Percentiles rank a stretch among this genome's conserved stretches.
Evolutionary conservation across 1,140 invertebrate genomes (phyloP).

Genomic region (Macrotrachela quadricornifera): DNA sequence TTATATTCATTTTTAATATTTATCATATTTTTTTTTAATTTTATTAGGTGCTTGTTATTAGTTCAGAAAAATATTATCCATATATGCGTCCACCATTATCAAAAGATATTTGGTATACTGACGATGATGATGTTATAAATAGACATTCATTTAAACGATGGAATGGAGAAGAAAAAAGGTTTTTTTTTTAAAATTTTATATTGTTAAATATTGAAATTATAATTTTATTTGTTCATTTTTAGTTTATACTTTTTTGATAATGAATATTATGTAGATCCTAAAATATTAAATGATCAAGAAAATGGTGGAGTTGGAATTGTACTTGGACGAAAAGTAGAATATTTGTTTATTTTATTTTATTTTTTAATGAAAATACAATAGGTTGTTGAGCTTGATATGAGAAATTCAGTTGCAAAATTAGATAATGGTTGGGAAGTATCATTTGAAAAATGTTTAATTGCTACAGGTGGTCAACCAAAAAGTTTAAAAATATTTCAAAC

Average conservation of each 20-base stretch:
- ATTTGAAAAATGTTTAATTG: conserved; percentile 72
- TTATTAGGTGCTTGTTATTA: conserved; percentile 48
- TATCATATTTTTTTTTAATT: conserved; percentile 13
- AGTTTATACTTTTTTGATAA: conserved; percentile 62
- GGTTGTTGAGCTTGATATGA: conserved; percentile 50
- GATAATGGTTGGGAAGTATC: conserved; percentile 49
- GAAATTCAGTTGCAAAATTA: conserved; percentile 43
- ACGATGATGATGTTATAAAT: conserved; percentile 34
- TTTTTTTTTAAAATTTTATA: conserved; percentile 9
- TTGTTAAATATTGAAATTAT: not conserved
- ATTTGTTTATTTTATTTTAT: not conserved
- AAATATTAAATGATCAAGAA: conserved; percentile 32
- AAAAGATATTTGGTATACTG: conserved; percentile 60
- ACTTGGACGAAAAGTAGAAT: conserved; percentile 12
- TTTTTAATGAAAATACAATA: conserved; percentile 27
- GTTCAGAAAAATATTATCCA: conserved; percentile 49
- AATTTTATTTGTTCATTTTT: conserved; percentile 14
- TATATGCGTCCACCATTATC: conserved; percentile 79
- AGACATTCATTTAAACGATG: conserved; percentile 59
- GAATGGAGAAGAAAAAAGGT: conserved; percentile 63
- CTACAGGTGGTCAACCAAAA: conserved; percentile 51
- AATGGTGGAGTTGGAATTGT: conserved; percentile 61
- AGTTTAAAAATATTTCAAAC: conserved; percentile 45
- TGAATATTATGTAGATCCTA: conserved; percentile 45
- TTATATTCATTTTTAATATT: too few relatives aligned